Conservation (phyloP, 1,140 invertebrate genomes). For the Oreohelix idahoensis region DNA sequence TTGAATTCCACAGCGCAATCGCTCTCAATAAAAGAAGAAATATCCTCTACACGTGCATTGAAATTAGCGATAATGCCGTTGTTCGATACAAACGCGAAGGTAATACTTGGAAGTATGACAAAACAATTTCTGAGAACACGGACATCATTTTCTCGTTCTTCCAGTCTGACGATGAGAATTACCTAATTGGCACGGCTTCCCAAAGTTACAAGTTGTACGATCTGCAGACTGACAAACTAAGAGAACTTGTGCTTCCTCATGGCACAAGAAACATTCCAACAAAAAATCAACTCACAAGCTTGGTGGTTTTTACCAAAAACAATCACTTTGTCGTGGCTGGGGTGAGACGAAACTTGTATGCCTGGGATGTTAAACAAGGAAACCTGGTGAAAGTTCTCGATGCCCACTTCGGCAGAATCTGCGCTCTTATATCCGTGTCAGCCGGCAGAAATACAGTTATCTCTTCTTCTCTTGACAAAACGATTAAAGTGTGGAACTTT, state of each 20-base stretch:
- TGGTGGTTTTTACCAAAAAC: conserved; percentile 86
- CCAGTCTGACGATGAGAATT: conserved; percentile 84
- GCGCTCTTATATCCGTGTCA: conserved; percentile 84
- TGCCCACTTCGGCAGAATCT: conserved; percentile 96
- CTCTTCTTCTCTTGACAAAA: conserved; percentile 95
- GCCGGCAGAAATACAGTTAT: conserved; percentile 94
- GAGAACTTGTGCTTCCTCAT: conserved; percentile 84
- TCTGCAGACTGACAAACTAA: conserved; percentile 75
- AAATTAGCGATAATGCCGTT: conserved; percentile 70
- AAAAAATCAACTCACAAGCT: conserved; percentile 74
- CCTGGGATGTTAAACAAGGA: conserved; percentile 85
- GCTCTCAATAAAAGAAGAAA: conserved; percentile 64
- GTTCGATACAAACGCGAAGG: conserved; percentile 65
- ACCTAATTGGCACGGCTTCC: conserved; percentile 87
- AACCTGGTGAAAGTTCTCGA: conserved; percentile 92
- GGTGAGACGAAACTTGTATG: conserved; percentile 94
- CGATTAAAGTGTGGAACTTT: conserved; percentile 99
- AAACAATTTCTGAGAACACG: conserved; percentile 71
- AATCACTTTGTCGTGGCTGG: conserved; percentile 95
- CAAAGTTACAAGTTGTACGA: conserved; percentile 80
- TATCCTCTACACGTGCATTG: conserved; percentile 71
- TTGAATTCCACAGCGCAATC: conserved; percentile 84
- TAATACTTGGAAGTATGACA: conserved; percentile 70
- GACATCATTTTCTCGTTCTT: conserved; percentile 84
- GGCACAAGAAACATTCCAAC: conserved; percentile 94